phyloP scores from a whole-genome alignment of 2,113 vertebrate genomes.

The Entomyzon cyanotis region DNA sequence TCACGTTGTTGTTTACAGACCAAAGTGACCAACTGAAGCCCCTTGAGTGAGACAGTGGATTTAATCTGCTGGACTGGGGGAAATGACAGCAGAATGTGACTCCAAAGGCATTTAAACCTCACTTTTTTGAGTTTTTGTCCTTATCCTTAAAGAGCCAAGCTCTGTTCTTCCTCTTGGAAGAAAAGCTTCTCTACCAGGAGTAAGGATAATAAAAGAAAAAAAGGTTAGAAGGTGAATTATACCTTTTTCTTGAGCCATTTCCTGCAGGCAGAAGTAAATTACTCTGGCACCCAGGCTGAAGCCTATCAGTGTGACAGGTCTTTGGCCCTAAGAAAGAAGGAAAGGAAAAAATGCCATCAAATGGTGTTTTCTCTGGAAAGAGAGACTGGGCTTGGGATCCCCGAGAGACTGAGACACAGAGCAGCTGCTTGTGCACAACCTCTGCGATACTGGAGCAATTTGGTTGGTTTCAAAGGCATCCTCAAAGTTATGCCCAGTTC shows the following conservation, averaged over 20 bases:
- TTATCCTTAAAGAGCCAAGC: not conserved
- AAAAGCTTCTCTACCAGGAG: not conserved
- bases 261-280: conserved; percentile 96
- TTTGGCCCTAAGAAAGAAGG: conserved; percentile 79
- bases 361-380: not conserved
- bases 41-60: not conserved
- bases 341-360: not conserved
- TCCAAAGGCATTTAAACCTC: not conserved
- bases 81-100: not conserved
- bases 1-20: not conserved
- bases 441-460: not conserved
- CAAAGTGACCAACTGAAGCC: not conserved
- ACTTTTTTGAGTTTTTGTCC: not conserved
- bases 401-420: not conserved
- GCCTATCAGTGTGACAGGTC: conserved; percentile 92
- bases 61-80: not conserved
- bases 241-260: conserved; percentile 93
- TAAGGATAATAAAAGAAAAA: not conserved
- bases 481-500: not conserved
- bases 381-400: not conserved
- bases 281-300: conserved; percentile 97
- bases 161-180: not conserved
- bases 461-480: not conserved
- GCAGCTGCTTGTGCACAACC: not conserved
- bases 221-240: not conserved